Evolutionary conservation across 2,888 invertebrate species (phyloP).

Genomic region (Pecten maximus): DNA sequence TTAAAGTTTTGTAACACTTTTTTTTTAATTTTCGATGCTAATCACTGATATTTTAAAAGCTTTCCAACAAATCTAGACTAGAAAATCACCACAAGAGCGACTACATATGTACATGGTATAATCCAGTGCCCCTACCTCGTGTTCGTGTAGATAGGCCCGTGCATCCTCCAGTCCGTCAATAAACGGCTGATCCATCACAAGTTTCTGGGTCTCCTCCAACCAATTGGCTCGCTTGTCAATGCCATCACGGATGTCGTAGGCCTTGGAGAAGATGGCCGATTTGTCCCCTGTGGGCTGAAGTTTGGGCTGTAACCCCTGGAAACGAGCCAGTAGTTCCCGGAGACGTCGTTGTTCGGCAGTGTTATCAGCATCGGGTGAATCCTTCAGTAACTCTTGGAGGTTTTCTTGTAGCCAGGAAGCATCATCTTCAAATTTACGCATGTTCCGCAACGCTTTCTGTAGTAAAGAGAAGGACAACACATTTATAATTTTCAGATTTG

Average conservation of each 20-base stretch:
- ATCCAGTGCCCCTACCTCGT: constrained; percentile 67
- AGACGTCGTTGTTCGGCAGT: constrained; percentile 91
- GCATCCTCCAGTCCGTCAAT: constrained; percentile 79
- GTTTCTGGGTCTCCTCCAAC: constrained; percentile 83
- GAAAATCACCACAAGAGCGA: background rate
- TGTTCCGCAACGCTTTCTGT: constrained; percentile 75
- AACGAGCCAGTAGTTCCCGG: constrained; percentile 89
- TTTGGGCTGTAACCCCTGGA: constrained; percentile 90
- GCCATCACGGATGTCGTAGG: constrained; percentile 94
- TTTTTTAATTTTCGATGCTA: background rate
- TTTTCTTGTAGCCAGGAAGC: constrained; percentile 98
- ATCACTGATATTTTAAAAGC: too few relatives aligned
- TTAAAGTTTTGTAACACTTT: background rate
- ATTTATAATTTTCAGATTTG: too few relatives aligned
- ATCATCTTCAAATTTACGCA: constrained; percentile 86
- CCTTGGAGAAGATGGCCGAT: constrained; percentile 95
- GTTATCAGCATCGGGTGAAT: constrained; percentile 91
- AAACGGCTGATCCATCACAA: constrained; percentile 73
- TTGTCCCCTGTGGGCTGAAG: constrained; percentile 96
- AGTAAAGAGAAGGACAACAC: constrained; percentile 41
- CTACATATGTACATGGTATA: background rate
- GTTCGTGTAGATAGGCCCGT: constrained; percentile 75
- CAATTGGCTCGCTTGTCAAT: constrained; percentile 90
- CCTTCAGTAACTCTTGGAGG: constrained; percentile 92
- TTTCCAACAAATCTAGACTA: background rate